Percentiles rank a stretch among this genome's conserved stretches.
Evolutionary conservation across 2,113 vertebrate genomes (phyloP).

Genomic region (Pipa parva): DNA sequence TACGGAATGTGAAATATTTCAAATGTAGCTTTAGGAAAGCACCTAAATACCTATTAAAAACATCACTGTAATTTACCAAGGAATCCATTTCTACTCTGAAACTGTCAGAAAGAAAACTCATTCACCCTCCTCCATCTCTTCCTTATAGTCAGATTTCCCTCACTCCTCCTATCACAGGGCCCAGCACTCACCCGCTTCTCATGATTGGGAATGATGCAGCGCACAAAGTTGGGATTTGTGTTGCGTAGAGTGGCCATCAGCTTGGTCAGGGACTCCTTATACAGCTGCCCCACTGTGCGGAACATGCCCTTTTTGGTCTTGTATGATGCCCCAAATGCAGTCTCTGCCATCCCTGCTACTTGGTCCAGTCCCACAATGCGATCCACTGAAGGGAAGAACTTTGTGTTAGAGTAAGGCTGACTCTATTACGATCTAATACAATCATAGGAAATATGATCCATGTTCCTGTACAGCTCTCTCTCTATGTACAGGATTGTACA

Average conservation of each 20-base stretch:
- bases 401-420: neutral
- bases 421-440: no score
- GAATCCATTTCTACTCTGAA: no score
- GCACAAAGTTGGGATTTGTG: slow-evolving; percentile 97
- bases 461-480: no score
- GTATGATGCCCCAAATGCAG: slow-evolving; percentile 87
- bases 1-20: no score
- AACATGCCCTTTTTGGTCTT: slow-evolving; percentile 99
- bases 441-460: no score
- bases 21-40: no score
- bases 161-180: fast-evolving
- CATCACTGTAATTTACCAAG: no score
- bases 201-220: slow-evolving; percentile 97
- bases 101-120: no score
- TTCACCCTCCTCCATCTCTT: neutral
- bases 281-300: slow-evolving; percentile 89
- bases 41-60: no score
- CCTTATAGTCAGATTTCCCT: neutral
- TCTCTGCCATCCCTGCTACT: slow-evolving; percentile 94
- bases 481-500: no score
- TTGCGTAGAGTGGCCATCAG: slow-evolving; percentile 96
- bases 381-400: slow-evolving; percentile 73
- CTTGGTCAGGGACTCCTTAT: slow-evolving; percentile 95
- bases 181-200: slow-evolving; percentile 81
- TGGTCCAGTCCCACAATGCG: slow-evolving; percentile 96